Percentiles rank a stretch among this genome's conserved stretches.
Conservation (phyloP, 2,797 vertebrate species). For the Gymnoscopelus microlampas region DNA sequence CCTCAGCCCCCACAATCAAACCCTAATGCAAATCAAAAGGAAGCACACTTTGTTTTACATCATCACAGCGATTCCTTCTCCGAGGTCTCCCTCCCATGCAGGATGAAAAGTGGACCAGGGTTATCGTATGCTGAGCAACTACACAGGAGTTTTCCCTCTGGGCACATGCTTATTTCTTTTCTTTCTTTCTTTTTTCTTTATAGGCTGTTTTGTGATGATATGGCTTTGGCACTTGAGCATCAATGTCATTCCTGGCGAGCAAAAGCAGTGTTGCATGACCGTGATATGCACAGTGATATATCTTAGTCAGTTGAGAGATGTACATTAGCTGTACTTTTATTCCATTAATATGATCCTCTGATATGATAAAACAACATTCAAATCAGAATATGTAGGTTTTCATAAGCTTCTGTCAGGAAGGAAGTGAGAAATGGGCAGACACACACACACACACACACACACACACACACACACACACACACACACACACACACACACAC, state of each 20-base stretch:
- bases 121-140: not conserved
- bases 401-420: slow-evolving; percentile 24
- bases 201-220: not conserved
- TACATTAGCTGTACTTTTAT: slow-evolving; percentile 2
- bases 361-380: slow-evolving; percentile 37
- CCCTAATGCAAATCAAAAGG: slow-evolving; percentile 65
- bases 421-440: slow-evolving; percentile 1
- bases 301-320: slow-evolving; percentile 14
- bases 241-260: slow-evolving; percentile 13
- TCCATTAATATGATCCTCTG: slow-evolving; percentile 9
- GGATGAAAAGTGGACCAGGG: not conserved
- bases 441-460: not conserved
- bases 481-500: slow-evolving; percentile 19
- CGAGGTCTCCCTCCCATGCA: no score
- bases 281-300: not conserved
- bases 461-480: not conserved
- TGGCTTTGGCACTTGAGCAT: slow-evolving; percentile 15
- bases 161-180: slow-evolving; percentile 3
- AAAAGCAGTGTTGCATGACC: slow-evolving; percentile 3
- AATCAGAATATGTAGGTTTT: slow-evolving; percentile 10
- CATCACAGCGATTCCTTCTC: slow-evolving; percentile 10
- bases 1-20: slow-evolving; percentile 70
- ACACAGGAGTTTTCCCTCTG: slow-evolving; percentile 4
- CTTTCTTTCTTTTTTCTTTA: not conserved
- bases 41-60: slow-evolving; percentile 28